Evolutionary conservation across 2,888 invertebrate species (phyloP).

Genomic region (Ophion ventricosus): DNA sequence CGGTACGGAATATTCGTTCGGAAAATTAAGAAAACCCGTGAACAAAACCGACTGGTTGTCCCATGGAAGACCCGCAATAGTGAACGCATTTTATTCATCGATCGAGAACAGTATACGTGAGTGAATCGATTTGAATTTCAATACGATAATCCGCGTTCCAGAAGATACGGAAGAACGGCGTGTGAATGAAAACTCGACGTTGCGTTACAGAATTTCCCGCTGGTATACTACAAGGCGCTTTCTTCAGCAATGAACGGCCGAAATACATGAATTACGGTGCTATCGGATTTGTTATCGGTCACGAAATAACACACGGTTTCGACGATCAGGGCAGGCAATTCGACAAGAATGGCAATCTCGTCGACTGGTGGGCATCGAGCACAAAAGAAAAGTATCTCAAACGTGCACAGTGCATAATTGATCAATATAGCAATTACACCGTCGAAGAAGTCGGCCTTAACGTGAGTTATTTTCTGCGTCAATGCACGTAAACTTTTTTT

Average conservation of each 20-base stretch:
- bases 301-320: slow-evolving; percentile 96
- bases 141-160: not conserved
- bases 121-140: slow-evolving; percentile 63
- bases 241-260: slow-evolving; percentile 94
- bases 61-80: slow-evolving; percentile 84
- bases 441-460: slow-evolving; percentile 90
- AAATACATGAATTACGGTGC: slow-evolving; percentile 96
- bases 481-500: not conserved
- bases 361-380: slow-evolving; percentile 95
- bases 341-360: slow-evolving; percentile 94
- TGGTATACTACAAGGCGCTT: slow-evolving; percentile 95
- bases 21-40: slow-evolving; percentile 83
- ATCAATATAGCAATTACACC: slow-evolving; percentile 96
- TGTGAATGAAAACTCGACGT: not conserved
- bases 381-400: slow-evolving; percentile 93
- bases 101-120: slow-evolving; percentile 86
- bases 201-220: slow-evolving; percentile 93
- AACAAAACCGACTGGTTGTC: slow-evolving; percentile 85
- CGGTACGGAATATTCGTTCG: slow-evolving; percentile 84
- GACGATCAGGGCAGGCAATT: slow-evolving; percentile 95
- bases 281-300: slow-evolving; percentile 95
- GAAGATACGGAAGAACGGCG: not conserved
- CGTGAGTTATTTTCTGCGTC: slow-evolving; percentile 84
- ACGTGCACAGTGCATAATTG: slow-evolving; percentile 95
- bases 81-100: slow-evolving; percentile 85